These are phyloP conservation scores for Anseranas semipalmata DNA, from an alignment of 2,113 vertebrate species.

Conservation along the genomic window DNA sequence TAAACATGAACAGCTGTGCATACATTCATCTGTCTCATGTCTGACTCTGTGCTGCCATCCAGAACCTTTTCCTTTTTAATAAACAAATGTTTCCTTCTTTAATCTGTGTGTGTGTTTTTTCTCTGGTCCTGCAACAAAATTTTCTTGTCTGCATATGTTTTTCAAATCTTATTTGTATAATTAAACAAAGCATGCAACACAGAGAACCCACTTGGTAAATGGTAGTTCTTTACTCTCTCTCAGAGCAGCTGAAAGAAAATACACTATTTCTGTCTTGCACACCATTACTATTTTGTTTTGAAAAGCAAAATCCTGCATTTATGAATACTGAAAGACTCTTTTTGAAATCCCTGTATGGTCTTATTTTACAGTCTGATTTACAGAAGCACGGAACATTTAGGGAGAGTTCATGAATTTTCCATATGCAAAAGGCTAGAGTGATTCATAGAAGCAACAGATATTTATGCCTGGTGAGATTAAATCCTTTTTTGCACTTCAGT, in stretches of 20 bases:
- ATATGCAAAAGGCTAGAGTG: background rate
- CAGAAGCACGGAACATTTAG: background rate
- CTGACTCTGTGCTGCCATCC: constrained; percentile 62
- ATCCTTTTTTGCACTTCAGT: background rate
- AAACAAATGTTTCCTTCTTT: constrained; percentile 72
- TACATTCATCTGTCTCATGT: constrained; percentile 68
- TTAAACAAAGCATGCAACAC: constrained; percentile 45
- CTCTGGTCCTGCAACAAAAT: constrained; percentile 51
- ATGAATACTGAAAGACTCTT: constrained; percentile 55
- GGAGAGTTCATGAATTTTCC: constrained; percentile 41
- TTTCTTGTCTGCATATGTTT: constrained; percentile 43
- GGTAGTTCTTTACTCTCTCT: background rate
- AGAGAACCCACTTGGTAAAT: background rate
- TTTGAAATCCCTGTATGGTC: constrained; percentile 30
- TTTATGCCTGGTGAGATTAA: background rate
- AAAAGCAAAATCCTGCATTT: background rate
- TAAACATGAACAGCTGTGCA: constrained; percentile 79
- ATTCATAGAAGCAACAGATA: background rate
- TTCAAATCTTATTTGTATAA: constrained; percentile 63
- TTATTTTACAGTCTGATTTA: constrained; percentile 37
- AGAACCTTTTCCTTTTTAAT: constrained; percentile 64
- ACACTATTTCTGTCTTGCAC: constrained; percentile 24
- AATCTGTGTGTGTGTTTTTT: constrained; percentile 60
- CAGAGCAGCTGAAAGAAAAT: constrained; percentile 18
- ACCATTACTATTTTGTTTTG: constrained; percentile 24